These are phyloP conservation scores for Clusia tigrina DNA, from an alignment of 2,888 invertebrate genomes.

Conservation along the genomic window DNA sequence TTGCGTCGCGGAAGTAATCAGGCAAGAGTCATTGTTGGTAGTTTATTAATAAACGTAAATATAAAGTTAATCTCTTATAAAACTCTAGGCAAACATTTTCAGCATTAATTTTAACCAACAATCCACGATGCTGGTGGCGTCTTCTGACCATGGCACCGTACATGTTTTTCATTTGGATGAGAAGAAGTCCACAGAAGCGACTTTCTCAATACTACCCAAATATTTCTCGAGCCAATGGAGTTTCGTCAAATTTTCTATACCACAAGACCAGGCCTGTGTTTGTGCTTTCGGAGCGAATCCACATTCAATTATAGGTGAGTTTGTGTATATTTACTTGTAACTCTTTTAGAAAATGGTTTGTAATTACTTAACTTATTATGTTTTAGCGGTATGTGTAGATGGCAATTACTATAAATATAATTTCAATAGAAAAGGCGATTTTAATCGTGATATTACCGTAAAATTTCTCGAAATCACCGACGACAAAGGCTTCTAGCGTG, in stretches of 20 bases:
- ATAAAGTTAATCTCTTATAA: not conserved
- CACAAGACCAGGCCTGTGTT: constrained; percentile 93
- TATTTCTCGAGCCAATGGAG: constrained; percentile 99
- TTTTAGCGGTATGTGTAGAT: constrained; percentile 88
- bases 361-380: not conserved
- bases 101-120: constrained; percentile 97
- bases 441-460: constrained; percentile 89
- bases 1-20: constrained; percentile 93
- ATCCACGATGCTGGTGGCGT: constrained; percentile 92
- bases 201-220: constrained; percentile 80
- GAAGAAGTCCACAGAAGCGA: constrained; percentile 89
- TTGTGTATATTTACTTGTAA: not conserved
- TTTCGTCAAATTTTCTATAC: constrained; percentile 96
- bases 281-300: constrained; percentile 93
- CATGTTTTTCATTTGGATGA: constrained; percentile 95
- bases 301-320: constrained; percentile 93
- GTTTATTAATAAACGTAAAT: too few relatives aligned
- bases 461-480: constrained; percentile 93
- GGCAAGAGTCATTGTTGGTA: constrained; percentile 68
- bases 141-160: constrained; percentile 97
- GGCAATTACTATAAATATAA: constrained; percentile 97
- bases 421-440: constrained; percentile 95
- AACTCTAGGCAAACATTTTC: constrained; percentile 72
- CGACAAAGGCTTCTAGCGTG: constrained; percentile 57
- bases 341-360: not conserved